Evolutionary conservation across 2,797 vertebrate genomes (phyloP).

Genomic region (Gymnodraco acuticeps): DNA sequence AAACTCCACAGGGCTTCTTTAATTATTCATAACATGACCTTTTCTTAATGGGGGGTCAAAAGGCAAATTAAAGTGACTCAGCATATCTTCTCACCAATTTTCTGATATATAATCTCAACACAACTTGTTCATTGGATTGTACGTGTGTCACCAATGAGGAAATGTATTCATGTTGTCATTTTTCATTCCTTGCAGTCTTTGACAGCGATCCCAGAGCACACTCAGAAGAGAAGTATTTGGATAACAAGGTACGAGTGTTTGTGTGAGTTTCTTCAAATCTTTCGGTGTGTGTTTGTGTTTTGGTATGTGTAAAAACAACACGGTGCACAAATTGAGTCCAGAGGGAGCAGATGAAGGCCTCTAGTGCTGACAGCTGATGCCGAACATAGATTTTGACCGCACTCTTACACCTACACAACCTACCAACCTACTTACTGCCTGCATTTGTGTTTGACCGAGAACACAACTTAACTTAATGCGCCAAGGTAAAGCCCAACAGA

Average conservation of each 20-base stretch:
- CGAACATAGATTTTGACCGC: not conserved
- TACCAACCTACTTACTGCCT: not conserved
- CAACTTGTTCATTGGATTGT: conserved; percentile 2
- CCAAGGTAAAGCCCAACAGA: conserved; percentile 22
- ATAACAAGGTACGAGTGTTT: conserved; percentile 10
- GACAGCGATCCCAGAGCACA: conserved; percentile 23
- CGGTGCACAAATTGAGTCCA: conserved; percentile 43
- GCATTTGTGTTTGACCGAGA: conserved; percentile 15
- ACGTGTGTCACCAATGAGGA: conserved; percentile 2
- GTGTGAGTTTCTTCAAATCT: conserved; percentile 7
- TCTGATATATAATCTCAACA: not conserved
- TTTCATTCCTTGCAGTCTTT: conserved; percentile 18
- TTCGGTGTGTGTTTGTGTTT: conserved; percentile 1
- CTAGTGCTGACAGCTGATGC: conserved; percentile 36
- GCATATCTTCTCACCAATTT: not conserved
- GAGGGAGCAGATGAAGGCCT: conserved; percentile 49
- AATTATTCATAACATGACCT: not conserved
- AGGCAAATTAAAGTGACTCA: not conserved
- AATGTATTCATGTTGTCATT: conserved; percentile 24
- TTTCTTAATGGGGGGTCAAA: not conserved
- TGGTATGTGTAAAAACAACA: conserved; percentile 30
- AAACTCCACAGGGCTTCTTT: not conserved
- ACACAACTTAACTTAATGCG: conserved; percentile 4
- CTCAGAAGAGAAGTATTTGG: conserved; percentile 5
- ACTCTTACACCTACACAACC: conserved; percentile 1